Conservation (phyloP, 2,113 vertebrate genomes). For the Corydoras maculifer region DNA sequence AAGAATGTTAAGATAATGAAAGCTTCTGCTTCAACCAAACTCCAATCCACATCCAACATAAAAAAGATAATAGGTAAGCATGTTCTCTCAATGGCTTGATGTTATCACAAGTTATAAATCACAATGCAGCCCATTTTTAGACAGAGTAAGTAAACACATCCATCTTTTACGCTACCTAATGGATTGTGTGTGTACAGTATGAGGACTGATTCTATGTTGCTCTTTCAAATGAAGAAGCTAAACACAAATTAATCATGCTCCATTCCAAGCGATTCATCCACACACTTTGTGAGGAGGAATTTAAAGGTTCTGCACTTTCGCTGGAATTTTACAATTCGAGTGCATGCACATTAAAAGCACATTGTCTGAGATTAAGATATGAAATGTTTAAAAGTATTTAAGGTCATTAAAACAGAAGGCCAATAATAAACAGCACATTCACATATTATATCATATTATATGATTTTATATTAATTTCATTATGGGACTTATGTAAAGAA, state of each 20-base stretch:
- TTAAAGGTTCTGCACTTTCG: not conserved
- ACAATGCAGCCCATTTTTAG: not conserved
- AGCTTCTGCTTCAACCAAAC: not conserved
- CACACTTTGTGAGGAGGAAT: not conserved
- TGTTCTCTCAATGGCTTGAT: constrained; percentile 1
- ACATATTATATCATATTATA: too few species aligned
- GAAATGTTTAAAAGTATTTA: not conserved
- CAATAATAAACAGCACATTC: too few species aligned
- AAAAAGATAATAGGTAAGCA: not conserved
- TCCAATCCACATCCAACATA: not conserved
- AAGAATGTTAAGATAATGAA: too few species aligned
- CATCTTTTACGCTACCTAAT: constrained; percentile 15
- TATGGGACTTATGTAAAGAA: too few species aligned
- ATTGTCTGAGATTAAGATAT: not conserved
- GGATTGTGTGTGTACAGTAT: not conserved
- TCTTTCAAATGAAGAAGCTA: constrained; percentile 4
- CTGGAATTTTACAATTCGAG: not conserved
- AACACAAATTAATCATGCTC: constrained; percentile 1
- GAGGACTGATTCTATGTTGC: not conserved
- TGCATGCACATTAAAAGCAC: constrained; percentile 4
- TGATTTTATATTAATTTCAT: too few species aligned
- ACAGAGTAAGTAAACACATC: constrained; percentile 15
- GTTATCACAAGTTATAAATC: constrained; percentile 4
- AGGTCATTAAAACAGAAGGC: too few species aligned
- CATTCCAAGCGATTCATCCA: not conserved